Conservation (phyloP, 1,140 invertebrate species). For the Cheumatopsyche charites region DNA sequence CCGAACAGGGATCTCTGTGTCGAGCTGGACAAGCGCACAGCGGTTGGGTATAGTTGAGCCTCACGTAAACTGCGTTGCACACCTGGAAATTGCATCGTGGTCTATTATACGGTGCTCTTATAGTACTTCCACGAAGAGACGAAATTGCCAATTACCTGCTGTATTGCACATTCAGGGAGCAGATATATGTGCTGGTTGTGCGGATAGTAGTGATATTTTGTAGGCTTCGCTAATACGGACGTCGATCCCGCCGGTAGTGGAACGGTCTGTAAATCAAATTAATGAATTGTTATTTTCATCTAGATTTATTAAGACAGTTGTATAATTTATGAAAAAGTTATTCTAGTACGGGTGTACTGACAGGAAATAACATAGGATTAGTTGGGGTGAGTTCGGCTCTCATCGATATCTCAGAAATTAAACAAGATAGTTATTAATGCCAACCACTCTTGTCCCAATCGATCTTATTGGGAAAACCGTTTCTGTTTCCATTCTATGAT, state of each 20-base stretch:
- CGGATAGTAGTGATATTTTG: slow-evolving; percentile 93
- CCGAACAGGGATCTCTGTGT: slow-evolving; percentile 88
- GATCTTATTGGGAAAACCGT: too few relatives aligned
- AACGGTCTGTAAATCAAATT: slow-evolving; percentile 71
- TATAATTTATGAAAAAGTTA: too few relatives aligned
- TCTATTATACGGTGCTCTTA: background rate
- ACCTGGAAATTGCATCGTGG: slow-evolving; percentile 64
- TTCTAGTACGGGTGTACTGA: too few relatives aligned
- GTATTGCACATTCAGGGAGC: slow-evolving; percentile 89
- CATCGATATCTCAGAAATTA: too few relatives aligned
- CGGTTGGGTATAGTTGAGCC: slow-evolving; percentile 90
- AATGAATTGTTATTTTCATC: too few relatives aligned
- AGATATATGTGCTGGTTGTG: slow-evolving; percentile 91
- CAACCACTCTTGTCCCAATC: too few relatives aligned
- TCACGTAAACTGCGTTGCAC: slow-evolving; percentile 90
- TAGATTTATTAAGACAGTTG: too few relatives aligned
- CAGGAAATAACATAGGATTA: too few relatives aligned
- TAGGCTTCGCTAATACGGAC: slow-evolving; percentile 76
- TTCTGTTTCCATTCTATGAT: too few relatives aligned
- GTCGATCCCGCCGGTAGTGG: slow-evolving; percentile 73
- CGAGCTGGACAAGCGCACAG: slow-evolving; percentile 86
- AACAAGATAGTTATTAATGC: too few relatives aligned
- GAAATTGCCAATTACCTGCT: slow-evolving; percentile 68
- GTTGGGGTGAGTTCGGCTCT: too few relatives aligned
- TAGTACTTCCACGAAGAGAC: background rate